These are phyloP conservation scores for Nephrotoma flavescens DNA, from an alignment of 2,888 invertebrate genomes.

Conservation along the genomic window DNA sequence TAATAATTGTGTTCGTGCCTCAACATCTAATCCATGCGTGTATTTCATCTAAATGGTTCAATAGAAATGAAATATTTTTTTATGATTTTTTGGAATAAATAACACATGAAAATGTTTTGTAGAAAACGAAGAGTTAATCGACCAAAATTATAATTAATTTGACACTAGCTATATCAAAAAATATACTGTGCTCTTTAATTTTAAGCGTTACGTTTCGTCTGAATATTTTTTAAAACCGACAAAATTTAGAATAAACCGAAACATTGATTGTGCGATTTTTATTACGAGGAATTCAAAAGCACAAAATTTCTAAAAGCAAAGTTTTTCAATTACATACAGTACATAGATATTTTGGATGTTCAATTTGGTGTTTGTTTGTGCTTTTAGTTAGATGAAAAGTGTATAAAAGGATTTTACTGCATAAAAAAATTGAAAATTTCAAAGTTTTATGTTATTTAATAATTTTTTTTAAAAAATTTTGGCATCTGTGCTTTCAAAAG, in stretches of 20 bases:
- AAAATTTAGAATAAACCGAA: not conserved
- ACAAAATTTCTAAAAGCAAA: not conserved
- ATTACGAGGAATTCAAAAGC: not conserved
- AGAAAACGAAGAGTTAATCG: too few species aligned
- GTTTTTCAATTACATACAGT: not conserved
- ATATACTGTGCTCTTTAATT: not conserved
- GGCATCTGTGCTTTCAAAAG: too few species aligned
- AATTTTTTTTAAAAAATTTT: too few species aligned
- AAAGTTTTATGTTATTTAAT: too few species aligned
- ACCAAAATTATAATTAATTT: too few species aligned
- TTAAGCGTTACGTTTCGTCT: not conserved
- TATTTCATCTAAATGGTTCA: too few species aligned
- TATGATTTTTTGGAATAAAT: too few species aligned
- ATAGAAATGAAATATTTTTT: too few species aligned
- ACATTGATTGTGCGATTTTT: not conserved
- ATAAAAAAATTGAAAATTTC: not conserved
- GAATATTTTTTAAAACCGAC: too few species aligned
- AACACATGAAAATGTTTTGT: too few species aligned
- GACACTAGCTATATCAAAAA: not conserved
- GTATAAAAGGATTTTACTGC: not conserved
- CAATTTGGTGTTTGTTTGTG: not conserved
- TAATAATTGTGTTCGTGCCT: not conserved
- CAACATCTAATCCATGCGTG: not conserved
- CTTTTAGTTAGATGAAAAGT: not conserved
- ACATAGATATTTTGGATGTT: not conserved